phyloP scores from a whole-genome alignment of 2,888 invertebrate genomes.

The Cheilosia vernalis region DNA sequence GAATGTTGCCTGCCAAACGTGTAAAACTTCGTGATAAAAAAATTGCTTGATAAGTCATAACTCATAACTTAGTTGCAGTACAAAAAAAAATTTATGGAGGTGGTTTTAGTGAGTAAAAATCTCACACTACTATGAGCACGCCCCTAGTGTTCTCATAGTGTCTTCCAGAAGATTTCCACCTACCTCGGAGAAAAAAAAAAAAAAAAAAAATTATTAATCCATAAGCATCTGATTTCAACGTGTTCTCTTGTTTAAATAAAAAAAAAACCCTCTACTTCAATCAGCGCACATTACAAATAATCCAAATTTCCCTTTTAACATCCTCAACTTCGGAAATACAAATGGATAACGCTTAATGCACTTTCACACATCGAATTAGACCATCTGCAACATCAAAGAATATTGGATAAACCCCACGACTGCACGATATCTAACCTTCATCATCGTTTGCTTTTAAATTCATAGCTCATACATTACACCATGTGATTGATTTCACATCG shows the following conservation, averaged over 20 bases:
- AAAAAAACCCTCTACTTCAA: constrained; percentile 3
- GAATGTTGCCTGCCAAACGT: no score
- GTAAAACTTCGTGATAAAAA: no score
- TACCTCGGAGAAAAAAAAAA: no score
- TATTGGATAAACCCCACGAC: constrained; percentile 2
- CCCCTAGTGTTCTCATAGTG: no score
- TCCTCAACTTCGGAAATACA: not conserved
- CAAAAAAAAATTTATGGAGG: no score
- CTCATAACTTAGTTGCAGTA: no score
- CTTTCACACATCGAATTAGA: constrained; percentile 27
- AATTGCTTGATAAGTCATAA: no score
- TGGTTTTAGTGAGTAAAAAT: no score
- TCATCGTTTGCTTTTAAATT: constrained; percentile 32
- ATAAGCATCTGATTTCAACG: no score
- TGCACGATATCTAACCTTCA: constrained; percentile 13
- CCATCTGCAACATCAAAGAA: constrained; percentile 33
- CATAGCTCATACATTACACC: constrained; percentile 13
- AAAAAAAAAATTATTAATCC: no score
- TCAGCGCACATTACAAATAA: constrained; percentile 3
- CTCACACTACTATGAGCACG: no score
- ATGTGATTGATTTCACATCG: constrained; percentile 48
- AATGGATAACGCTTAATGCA: constrained; percentile 17
- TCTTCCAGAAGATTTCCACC: no score
- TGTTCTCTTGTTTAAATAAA: not conserved
- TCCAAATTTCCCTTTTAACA: not conserved